Evolutionary conservation across 2,888 invertebrate genomes (phyloP), one percentile per base, ranked within the genome.

Genomic region (Tachina grossa): DNA sequence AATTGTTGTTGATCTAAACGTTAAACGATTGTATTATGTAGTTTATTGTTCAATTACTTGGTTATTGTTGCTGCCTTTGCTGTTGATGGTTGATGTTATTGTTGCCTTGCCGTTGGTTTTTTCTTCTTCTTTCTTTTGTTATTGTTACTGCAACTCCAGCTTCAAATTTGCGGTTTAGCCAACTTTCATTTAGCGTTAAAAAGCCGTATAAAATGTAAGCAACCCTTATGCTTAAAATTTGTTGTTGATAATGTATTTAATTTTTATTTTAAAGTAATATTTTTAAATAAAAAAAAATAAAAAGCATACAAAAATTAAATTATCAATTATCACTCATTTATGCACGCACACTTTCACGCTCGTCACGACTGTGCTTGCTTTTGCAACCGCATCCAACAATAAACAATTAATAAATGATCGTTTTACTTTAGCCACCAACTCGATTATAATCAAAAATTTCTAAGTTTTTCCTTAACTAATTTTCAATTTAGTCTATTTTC

Each of bases 101-200:
- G 43, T 77, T 85, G 14, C 14, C 31, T 77, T 85, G 14, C 14
- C 31, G 16, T 8, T 39, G 14, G 31, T 39, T 51, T 9, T 55
- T 65, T n/a, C n/a, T 55, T 65, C 8, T 39, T 63, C 11, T 22
- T 31, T 19, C 14, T 31, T 9, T 59, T 83, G 68, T 51, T 55
- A n/a, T 51, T 79, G 41, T 53, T 74, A 57, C 59, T 69, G 61
- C 61, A 72, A 72, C 59, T 71, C 41, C 57, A 77, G 65, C 57
- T 68, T 61, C 47, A 68, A 51, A n/a, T 31, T 68, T 61, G 71
- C 53, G 31, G 57, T 66, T 71, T 69, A 63, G 69, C 61, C 59
- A 81, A 72, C 79, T 84, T 84, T 84, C 69, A 81, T 80, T 77
- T 47, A 71, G 22, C 43, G n/a, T 71, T 13, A 55, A 55, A 66